Evolutionary conservation across 2,888 invertebrate genomes (phyloP).

Genomic region (Noctua janthe): DNA sequence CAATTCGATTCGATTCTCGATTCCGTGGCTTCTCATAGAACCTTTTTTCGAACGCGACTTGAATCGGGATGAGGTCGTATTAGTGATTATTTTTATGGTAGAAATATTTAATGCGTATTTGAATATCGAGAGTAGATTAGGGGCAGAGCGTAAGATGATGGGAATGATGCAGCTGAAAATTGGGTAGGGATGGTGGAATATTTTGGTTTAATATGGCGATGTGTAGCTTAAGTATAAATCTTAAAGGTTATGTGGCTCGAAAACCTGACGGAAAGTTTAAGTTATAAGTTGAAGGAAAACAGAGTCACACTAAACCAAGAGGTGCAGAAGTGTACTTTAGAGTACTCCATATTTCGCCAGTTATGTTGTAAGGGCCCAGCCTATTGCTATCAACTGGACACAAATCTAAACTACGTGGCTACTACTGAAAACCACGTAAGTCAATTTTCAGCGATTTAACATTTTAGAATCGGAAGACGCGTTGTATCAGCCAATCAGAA

Average conservation of each 20-base stretch:
- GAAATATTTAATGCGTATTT: slow-evolving; percentile 62
- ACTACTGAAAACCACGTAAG: too few relatives aligned
- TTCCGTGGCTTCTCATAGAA: slow-evolving; percentile 72
- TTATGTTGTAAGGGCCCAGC: too few relatives aligned
- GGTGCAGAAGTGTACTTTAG: too few relatives aligned
- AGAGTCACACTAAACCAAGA: background rate
- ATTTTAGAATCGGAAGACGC: too few relatives aligned
- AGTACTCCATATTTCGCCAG: too few relatives aligned
- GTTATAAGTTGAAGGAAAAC: background rate
- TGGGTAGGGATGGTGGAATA: background rate
- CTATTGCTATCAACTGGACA: too few relatives aligned
- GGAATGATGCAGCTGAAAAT: background rate
- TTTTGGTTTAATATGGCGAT: background rate
- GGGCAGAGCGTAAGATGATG: background rate
- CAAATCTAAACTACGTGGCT: too few relatives aligned
- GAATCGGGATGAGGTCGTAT: slow-evolving; percentile 73
- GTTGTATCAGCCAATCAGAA: too few relatives aligned
- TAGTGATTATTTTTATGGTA: slow-evolving; percentile 67
- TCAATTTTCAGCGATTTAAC: too few relatives aligned
- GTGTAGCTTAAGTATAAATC: too few relatives aligned
- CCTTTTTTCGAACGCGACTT: slow-evolving; percentile 79
- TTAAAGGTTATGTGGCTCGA: background rate
- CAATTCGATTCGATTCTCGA: slow-evolving; percentile 72
- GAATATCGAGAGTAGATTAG: slow-evolving; percentile 44
- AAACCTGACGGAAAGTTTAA: background rate